Base-by-base conservation (phyloP, 2,888 invertebrate species). In the Ernsta delagoae region DNA sequence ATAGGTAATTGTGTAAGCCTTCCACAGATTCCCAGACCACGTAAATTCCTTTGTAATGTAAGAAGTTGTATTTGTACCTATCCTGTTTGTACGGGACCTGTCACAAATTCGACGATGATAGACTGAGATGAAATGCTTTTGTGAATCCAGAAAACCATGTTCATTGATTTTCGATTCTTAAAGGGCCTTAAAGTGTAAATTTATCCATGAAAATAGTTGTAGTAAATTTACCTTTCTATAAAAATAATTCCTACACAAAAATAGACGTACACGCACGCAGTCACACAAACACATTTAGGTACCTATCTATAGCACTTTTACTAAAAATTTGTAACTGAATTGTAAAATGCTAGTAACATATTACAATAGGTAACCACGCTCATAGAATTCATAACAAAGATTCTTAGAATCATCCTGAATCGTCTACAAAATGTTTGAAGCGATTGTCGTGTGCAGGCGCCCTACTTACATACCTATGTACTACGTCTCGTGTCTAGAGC, bases 11-110 rank as follows among this genome's bases (percentile, higher is more conserved):
- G 41, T 2, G 16, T 59, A n/a, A 36, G 45, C 34, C 41, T 59
- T 65, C 34, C 65, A 36, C 8, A 48, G 48, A 56, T 64, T 65
- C n/a, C 59, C 48, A 50, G 24, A 65, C 48, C 59, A 48, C 65
- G 31, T 56, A 59, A 63, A 59, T 65, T 59, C 50, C 59, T 59
- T 65, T n/a, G n/a, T n/a, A n/a, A n/a, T 65, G 16, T 59, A 9
- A 12, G 24, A 45, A 59, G 34, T 36, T 16, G n/a, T 41, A 2
- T 54, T 50, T 12, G 48, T 50, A 50, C n/a, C 1, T 5, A 50
- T 50, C 4, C 41, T 39, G 39, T 54, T 6, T 7, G 54, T 53
- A 5, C 24, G 53, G 53, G 5, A 24, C 3, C 7, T 31, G 24
- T 8, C 53, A 53, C 53, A 53, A 43, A 9, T 43, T 0, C 5